A percentile compares a stretch with the other conserved stretches of the same genome.
Evolutionary conservation across 2,113 vertebrate species (phyloP).

Genomic region (Pagrus major): DNA sequence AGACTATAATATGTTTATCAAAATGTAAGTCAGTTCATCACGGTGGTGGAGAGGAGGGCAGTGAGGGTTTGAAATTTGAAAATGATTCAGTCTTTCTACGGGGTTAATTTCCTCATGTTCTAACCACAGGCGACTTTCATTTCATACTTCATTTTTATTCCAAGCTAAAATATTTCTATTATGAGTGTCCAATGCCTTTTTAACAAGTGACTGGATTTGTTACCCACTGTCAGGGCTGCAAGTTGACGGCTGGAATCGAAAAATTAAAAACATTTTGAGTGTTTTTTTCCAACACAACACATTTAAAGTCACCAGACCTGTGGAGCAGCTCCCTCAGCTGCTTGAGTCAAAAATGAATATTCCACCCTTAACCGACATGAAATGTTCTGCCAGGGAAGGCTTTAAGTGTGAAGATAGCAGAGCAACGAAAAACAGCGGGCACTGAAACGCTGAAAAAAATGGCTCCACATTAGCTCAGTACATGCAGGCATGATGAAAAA

Average conservation of each 20-base stretch:
- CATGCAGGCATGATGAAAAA: neutral
- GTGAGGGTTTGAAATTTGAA: neutral
- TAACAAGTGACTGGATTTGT: neutral
- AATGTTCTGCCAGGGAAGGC: neutral
- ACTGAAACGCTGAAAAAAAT: neutral
- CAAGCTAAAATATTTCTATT: neutral
- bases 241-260: neutral
- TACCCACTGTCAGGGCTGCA: neutral
- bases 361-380: neutral
- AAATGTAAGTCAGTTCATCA: neutral
- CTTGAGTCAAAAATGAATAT: neutral
- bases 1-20: neutral
- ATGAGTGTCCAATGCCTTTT: neutral
- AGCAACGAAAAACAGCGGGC: neutral
- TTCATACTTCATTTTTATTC: neutral
- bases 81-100: neutral
- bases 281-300: neutral
- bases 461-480: neutral
- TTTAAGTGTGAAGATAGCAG: neutral
- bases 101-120: neutral
- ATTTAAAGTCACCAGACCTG: neutral
- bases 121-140: neutral
- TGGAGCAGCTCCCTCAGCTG: neutral
- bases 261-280: neutral
- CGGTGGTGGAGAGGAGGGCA: neutral